Evolutionary conservation across 2,888 invertebrate genomes (phyloP).

Genomic region (Agrochola lota): DNA sequence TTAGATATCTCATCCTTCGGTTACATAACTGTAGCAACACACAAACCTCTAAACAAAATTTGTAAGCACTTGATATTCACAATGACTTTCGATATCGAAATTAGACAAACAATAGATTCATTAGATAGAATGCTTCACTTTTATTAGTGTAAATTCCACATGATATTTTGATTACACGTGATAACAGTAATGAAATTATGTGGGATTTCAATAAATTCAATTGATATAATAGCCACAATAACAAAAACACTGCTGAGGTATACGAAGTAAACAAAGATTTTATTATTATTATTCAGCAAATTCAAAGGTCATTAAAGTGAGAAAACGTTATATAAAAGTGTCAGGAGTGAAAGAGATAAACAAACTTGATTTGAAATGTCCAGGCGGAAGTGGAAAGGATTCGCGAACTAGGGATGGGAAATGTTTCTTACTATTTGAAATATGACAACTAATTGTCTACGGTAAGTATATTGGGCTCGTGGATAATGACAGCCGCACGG

Average conservation of each 20-base stretch:
- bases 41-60: slow-evolving; percentile 79
- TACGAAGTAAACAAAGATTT: slow-evolving; percentile 89
- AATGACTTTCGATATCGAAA: slow-evolving; percentile 87
- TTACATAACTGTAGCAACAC: slow-evolving; percentile 86
- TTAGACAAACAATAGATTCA: slow-evolving; percentile 70
- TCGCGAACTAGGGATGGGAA: slow-evolving; percentile 39
- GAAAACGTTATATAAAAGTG: slow-evolving; percentile 63
- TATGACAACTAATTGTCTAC: slow-evolving; percentile 9
- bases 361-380: slow-evolving; percentile 57
- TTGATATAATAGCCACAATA: slow-evolving; percentile 77
- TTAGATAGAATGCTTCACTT: slow-evolving; percentile 37
- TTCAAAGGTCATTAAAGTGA: slow-evolving; percentile 87
- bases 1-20: slow-evolving; percentile 75
- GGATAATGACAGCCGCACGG: too few species aligned
- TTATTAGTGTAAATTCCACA: slow-evolving; percentile 39
- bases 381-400: slow-evolving; percentile 72
- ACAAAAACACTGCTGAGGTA: slow-evolving; percentile 87
- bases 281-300: slow-evolving; percentile 87
- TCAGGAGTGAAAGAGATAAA: slow-evolving; percentile 73
- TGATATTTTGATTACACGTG: slow-evolving; percentile 34
- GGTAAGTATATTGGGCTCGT: neutral
- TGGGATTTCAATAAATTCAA: slow-evolving; percentile 55
- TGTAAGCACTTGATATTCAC: slow-evolving; percentile 83
- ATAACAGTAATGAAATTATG: slow-evolving; percentile 31
- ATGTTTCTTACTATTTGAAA: slow-evolving; percentile 22